Percentiles rank a stretch among this genome's conserved stretches.
Conservation (phyloP, 2,113 vertebrate genomes). For the Anhinga rufa region DNA sequence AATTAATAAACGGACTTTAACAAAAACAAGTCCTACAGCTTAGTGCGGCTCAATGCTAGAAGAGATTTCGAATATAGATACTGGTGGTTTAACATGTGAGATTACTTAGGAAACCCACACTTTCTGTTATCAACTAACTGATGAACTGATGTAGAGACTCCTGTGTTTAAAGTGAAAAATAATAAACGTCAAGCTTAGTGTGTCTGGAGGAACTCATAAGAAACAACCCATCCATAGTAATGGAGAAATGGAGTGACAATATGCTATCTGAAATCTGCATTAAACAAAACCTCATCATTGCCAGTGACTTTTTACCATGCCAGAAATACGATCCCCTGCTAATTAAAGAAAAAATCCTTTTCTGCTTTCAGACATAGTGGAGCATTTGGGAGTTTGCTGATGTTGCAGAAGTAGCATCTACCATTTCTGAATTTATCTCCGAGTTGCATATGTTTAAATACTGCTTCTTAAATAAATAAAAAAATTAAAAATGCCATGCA, state of each 20-base stretch:
- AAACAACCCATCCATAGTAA: not conserved
- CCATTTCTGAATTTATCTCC: not conserved
- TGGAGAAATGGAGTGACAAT: not conserved
- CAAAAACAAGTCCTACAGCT: not conserved
- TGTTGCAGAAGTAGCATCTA: not conserved
- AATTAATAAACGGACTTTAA: not conserved
- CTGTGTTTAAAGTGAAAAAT: not conserved
- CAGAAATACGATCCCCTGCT: not conserved
- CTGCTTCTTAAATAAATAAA: not conserved
- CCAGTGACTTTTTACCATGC: not conserved
- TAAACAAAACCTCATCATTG: not conserved
- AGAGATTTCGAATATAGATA: not conserved
- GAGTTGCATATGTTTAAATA: not conserved
- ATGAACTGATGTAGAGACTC: not conserved
- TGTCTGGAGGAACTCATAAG: not conserved
- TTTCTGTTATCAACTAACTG: not conserved
- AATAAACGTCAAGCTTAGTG: not conserved
- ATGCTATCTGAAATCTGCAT: not conserved
- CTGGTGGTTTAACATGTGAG: not conserved
- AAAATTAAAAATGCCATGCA: not conserved
- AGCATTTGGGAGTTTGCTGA: not conserved
- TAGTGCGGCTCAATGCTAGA: not conserved
- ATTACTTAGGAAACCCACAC: not conserved
- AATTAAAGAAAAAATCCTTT: not conserved
- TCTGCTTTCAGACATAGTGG: not conserved